Conservation (phyloP, 2,888 invertebrate species). For the Norana najaformis region DNA sequence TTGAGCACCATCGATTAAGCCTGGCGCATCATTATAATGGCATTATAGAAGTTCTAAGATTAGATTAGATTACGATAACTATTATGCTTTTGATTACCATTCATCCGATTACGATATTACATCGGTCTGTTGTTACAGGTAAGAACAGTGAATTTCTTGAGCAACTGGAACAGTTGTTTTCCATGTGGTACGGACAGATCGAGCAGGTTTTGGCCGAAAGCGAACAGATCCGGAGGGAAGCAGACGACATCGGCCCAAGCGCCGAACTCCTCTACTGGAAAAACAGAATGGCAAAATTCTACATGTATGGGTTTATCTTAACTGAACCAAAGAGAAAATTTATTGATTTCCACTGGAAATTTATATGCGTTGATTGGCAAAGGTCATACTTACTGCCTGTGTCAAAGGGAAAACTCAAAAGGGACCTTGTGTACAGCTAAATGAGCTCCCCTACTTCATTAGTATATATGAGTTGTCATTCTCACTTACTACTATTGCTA, state of each 20-base stretch:
- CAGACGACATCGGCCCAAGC: slow-evolving; percentile 63
- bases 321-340: too few species aligned
- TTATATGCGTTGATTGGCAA: background rate
- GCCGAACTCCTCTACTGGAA: slow-evolving; percentile 86
- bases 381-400: too few species aligned
- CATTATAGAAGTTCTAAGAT: too few species aligned
- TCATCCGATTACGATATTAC: background rate
- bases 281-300: slow-evolving; percentile 88
- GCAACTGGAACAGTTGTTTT: slow-evolving; percentile 60
- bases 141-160: slow-evolving; percentile 60
- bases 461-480: too few species aligned
- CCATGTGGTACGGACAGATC: slow-evolving; percentile 63
- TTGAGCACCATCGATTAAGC: too few species aligned
- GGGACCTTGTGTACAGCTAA: too few species aligned
- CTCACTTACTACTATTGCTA: too few species aligned
- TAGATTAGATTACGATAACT: too few species aligned
- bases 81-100: background rate
- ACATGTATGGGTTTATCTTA: slow-evolving; percentile 62
- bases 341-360: background rate
- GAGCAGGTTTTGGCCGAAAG: slow-evolving; percentile 62
- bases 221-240: slow-evolving; percentile 63
- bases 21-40: too few species aligned
- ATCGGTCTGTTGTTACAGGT: slow-evolving; percentile 45
- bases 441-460: too few species aligned
- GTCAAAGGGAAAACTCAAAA: too few species aligned